Percentiles rank a stretch among this genome's conserved stretches.
Evolutionary conservation across 2,113 vertebrate species (phyloP).

Genomic region (Carlito syrichta): DNA sequence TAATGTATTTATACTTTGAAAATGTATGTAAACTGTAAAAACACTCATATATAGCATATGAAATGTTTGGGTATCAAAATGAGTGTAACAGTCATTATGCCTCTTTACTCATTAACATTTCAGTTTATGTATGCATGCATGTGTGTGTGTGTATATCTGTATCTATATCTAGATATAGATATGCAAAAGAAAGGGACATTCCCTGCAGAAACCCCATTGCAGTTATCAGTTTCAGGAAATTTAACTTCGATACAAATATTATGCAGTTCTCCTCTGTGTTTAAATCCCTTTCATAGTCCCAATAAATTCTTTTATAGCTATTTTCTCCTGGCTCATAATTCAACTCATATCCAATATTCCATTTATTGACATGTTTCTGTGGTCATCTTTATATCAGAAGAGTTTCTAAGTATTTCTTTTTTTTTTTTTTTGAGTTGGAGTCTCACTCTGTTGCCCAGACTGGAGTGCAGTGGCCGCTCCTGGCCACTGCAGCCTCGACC

Average conservation of each 20-base stretch:
- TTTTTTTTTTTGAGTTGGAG: too few species aligned
- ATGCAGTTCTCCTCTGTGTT: neutral
- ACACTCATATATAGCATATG: neutral
- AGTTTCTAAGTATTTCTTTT: neutral
- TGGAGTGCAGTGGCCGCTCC: too few species aligned
- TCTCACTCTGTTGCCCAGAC: too few species aligned
- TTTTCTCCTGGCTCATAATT: too few species aligned
- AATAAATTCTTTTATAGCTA: neutral
- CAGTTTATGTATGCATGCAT: neutral
- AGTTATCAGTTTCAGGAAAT: neutral
- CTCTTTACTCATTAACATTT: neutral
- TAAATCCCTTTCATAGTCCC: neutral
- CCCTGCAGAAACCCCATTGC: neutral
- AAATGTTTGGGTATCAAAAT: neutral
- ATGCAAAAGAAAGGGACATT: neutral
- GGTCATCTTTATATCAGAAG: neutral
- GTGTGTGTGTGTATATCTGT: neutral
- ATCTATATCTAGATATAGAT: neutral
- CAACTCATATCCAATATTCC: neutral
- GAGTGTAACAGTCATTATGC: neutral
- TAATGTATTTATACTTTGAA: neutral
- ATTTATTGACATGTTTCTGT: neutral
- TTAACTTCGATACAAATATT: neutral
- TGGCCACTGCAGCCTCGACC: too few species aligned
- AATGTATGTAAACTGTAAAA: neutral